Evolutionary conservation across 2,888 invertebrate species (phyloP), one percentile per base, ranked within the genome.

Genomic region (Brenthis ino): DNA sequence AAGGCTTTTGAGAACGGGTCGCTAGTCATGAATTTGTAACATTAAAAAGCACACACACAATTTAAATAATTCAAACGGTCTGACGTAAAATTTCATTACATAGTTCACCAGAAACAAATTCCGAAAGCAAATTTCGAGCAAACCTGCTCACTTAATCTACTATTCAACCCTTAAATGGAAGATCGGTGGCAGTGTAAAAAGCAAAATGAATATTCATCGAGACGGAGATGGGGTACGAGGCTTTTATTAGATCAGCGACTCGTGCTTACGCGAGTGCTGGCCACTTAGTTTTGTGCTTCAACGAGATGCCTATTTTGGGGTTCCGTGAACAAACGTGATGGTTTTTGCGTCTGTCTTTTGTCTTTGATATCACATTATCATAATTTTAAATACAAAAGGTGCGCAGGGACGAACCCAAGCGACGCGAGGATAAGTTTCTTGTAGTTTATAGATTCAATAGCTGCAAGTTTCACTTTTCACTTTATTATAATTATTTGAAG

Each of bases 161-260:
- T 74, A 77, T 76, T 76, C 76, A 76, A 72, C 75, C 73, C 73
- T 76, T 74, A 74, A 78, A 78, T 74, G 73, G 74, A 73, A 72
- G 75, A 76, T 72, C 73, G 73, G 74, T 74, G 71, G 70, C 74
- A 73, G 70, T 67, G 75, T 75, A 76, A 76, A 77, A 79, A 77
- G 75, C 75, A 64, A 69, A 66, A 76, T 80, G 79, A 80, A 80
- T 80, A 80, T 80, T 80, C 79, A 80, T 76, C 51, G 70, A 55
- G 65, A 68, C 67, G 66, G 55, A 63, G 72, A 67, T 56, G 64
- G 63, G 55, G 67, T 69, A n/a, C 48, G 64, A 70, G 71, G 72
- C 75, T 77, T 75, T 76, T 75, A 77, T 77, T 78, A 76, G 77
- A 76, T 78, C 74, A 75, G 73, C 71, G 70, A 65, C 69, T 74